Evolutionary conservation across 30 jellyfish, hydroid and myxozoan species (phyloP).

Genomic region (Morbakka virulenta): DNA sequence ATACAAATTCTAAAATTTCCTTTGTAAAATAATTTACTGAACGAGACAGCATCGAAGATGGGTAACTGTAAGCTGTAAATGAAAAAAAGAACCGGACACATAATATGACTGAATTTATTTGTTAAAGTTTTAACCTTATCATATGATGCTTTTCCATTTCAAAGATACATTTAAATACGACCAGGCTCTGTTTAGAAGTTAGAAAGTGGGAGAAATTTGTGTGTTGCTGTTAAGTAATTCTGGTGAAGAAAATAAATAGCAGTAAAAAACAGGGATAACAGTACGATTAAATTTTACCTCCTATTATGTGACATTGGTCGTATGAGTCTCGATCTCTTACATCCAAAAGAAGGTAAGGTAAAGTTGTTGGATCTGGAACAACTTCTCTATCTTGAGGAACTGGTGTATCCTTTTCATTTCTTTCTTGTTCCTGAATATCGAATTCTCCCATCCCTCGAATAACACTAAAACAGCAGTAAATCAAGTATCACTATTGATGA

Average conservation of each 20-base stretch:
- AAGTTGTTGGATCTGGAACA: slow-evolving; percentile 82
- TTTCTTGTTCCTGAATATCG: slow-evolving; percentile 55
- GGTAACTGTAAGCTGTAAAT: slow-evolving; percentile 81
- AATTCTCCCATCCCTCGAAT: slow-evolving; percentile 93
- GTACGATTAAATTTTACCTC: slow-evolving; percentile 55
- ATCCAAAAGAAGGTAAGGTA: slow-evolving; percentile 89
- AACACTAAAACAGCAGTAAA: slow-evolving; percentile 48
- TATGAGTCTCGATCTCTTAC: slow-evolving; percentile 91
- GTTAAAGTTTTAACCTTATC: background rate
- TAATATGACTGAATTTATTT: background rate
- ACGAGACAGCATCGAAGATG: slow-evolving; percentile 87
- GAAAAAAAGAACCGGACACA: background rate
- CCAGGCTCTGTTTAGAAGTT: background rate
- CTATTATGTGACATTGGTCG: slow-evolving; percentile 90
- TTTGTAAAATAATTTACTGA: slow-evolving; percentile 91
- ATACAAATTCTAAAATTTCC: slow-evolving; percentile 89
- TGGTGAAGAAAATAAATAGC: too few species aligned
- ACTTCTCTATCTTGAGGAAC: slow-evolving; percentile 1
- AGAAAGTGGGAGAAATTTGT: too few species aligned
- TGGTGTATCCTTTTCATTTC: slow-evolving; percentile 3
- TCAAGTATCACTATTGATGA: too few species aligned
- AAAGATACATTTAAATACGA: background rate
- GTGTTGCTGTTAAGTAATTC: too few species aligned
- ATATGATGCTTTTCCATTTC: background rate
- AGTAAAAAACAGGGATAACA: too few species aligned